phyloP scores from a whole-genome alignment of 2,797 vertebrate species.

The Rallus crepitans region DNA sequence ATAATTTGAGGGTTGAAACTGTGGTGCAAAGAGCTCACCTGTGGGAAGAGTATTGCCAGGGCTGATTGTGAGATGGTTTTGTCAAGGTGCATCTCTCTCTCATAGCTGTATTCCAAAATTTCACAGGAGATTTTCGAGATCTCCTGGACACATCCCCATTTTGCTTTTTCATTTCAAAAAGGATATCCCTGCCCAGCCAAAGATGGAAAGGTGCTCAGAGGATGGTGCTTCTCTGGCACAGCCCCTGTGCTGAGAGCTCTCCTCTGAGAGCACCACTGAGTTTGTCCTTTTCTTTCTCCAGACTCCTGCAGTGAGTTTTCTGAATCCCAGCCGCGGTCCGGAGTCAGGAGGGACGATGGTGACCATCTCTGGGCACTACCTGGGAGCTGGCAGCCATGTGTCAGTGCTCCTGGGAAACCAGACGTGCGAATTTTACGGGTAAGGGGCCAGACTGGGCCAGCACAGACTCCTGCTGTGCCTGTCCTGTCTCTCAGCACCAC shows the following conservation, averaged over 20 bases:
- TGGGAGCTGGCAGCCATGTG: constrained; percentile 93
- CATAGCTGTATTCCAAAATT: background rate
- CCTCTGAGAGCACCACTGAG: background rate
- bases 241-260: background rate
- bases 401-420: constrained; percentile 93
- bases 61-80: background rate
- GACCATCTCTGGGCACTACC: constrained; percentile 92
- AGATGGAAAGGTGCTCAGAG: background rate
- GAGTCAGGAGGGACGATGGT: constrained; percentile 97
- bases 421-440: constrained; percentile 95
- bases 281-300: constrained; percentile 67
- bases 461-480: background rate
- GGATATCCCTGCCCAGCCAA: background rate
- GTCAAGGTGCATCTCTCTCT: fast-evolving
- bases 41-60: background rate
- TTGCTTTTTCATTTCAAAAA: background rate
- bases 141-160: fast-evolving
- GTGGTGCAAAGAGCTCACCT: background rate
- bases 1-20: background rate
- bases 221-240: fast-evolving
- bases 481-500: background rate
- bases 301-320: constrained; percentile 89
- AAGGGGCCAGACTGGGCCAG: constrained; percentile 33
- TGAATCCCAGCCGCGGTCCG: constrained; percentile 91
- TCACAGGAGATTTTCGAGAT: background rate